A percentile compares a stretch with the other conserved stretches of the same genome.
Evolutionary conservation across 2,113 vertebrate genomes (phyloP).

Genomic region (Felis chaus): DNA sequence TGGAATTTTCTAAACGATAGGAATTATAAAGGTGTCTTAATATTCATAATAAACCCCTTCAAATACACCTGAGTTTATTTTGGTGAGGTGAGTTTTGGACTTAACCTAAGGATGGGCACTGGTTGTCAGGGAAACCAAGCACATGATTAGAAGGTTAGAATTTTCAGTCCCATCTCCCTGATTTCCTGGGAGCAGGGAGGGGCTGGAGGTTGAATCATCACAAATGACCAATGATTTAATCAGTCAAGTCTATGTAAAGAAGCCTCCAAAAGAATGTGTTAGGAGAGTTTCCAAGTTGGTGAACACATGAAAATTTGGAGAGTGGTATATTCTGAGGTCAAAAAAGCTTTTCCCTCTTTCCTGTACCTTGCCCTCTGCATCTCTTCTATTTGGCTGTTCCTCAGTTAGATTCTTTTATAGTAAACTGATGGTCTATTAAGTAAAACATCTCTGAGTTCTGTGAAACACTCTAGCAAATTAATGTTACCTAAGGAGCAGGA

Average conservation of each 20-base stretch:
- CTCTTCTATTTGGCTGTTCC: background rate
- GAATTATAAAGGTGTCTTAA: background rate
- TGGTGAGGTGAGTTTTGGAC: background rate
- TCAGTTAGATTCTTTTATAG: background rate
- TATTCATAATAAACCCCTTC: background rate
- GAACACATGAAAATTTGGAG: background rate
- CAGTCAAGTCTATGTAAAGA: background rate
- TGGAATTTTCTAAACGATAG: background rate
- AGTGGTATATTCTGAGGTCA: background rate
- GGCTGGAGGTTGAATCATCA: background rate
- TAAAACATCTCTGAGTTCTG: background rate
- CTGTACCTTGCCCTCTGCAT: background rate
- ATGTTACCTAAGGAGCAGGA: background rate
- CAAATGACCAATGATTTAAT: background rate
- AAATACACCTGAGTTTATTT: background rate
- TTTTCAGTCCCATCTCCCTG: background rate
- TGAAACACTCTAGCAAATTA: background rate
- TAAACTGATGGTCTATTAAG: background rate
- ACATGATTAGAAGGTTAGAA: background rate
- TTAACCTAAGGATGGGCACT: background rate
- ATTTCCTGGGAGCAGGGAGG: background rate
- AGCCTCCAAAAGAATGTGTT: background rate
- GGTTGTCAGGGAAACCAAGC: background rate
- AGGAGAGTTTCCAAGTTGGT: background rate
- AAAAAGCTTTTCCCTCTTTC: background rate